phyloP scores from a whole-genome alignment of 2,113 vertebrate species.

The Dromaius novaehollandiae region DNA sequence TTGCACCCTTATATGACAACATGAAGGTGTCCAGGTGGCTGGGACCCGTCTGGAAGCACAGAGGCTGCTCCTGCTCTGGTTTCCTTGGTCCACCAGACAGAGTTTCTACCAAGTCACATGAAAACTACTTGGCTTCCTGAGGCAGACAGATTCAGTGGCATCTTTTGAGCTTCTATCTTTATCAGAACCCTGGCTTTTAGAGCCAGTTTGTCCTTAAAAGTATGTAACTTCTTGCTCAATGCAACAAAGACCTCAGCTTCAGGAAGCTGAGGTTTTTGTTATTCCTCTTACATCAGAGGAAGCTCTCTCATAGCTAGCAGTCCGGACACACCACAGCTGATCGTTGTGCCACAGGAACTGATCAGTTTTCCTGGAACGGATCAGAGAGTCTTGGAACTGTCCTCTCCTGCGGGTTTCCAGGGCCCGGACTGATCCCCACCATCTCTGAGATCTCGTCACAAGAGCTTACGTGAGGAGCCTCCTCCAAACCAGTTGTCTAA shows the following conservation, averaged over 20 bases:
- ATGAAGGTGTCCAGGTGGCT: background rate
- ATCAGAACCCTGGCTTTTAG: background rate
- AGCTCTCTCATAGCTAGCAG: background rate
- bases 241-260: background rate
- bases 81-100: background rate
- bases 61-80: background rate
- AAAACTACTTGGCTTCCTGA: background rate
- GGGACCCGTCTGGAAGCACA: background rate
- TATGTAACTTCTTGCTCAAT: background rate
- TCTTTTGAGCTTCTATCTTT: background rate
- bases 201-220: background rate
- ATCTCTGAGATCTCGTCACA: background rate
- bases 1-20: background rate
- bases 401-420: background rate
- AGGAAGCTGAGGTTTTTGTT: background rate
- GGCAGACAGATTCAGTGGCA: background rate
- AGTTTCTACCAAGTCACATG: background rate
- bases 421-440: accelerated
- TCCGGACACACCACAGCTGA: background rate
- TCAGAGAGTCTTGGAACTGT: background rate
- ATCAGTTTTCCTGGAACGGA: background rate
- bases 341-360: background rate
- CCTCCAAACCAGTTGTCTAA: background rate
- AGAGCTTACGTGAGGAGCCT: background rate
- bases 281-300: background rate